A percentile compares a stretch with the other conserved stretches of the same genome.
Conservation (phyloP, 2,888 invertebrate genomes). For the Orthosia cruda region DNA sequence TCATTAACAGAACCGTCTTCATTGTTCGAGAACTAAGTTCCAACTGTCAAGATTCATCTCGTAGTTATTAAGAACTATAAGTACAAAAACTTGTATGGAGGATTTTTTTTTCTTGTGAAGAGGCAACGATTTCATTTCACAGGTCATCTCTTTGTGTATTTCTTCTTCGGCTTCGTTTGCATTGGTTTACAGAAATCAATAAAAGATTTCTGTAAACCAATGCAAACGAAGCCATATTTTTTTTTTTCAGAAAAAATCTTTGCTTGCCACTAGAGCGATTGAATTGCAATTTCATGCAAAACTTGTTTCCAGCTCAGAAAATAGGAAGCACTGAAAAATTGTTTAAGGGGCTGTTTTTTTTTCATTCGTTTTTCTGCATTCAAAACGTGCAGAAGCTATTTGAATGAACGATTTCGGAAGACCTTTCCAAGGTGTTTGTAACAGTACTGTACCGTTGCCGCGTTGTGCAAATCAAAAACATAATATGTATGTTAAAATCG, state of each 20-base stretch:
- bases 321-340: neutral
- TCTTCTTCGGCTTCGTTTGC: too few relatives aligned
- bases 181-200: too few relatives aligned
- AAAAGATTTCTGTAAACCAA: neutral
- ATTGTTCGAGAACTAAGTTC: slow-evolving; percentile 16
- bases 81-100: neutral
- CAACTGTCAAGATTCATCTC: neutral
- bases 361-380: neutral
- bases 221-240: neutral
- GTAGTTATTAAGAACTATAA: slow-evolving; percentile 2
- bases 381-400: neutral
- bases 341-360: neutral
- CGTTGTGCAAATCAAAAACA: too few relatives aligned
- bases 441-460: too few relatives aligned
- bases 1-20: neutral
- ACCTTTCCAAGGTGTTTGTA: too few relatives aligned
- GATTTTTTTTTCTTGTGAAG: slow-evolving; percentile 3
- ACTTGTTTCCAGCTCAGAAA: neutral
- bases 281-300: neutral
- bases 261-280: neutral
- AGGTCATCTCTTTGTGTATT: slow-evolving; percentile 9
- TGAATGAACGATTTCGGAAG: too few relatives aligned
- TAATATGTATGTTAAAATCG: too few relatives aligned
- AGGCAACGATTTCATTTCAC: slow-evolving; percentile 12
- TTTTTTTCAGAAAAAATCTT: neutral